Evolutionary conservation across 1,140 invertebrate species (phyloP).

Genomic region (Batillaria attramentaria): DNA sequence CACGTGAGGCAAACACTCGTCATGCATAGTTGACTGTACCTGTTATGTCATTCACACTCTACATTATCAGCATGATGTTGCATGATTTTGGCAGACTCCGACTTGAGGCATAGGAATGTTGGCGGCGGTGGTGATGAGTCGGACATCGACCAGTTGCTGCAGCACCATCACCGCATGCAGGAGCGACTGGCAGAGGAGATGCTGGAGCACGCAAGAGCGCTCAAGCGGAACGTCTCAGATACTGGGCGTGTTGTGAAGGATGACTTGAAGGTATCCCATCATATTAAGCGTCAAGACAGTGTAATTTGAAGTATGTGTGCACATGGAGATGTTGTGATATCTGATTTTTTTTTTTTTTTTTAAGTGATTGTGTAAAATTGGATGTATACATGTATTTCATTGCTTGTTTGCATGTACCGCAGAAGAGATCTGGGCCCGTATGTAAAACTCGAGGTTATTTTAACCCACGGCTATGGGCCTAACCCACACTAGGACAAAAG

Average conservation of each 20-base stretch:
- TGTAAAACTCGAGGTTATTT: too few species aligned
- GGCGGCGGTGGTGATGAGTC: slow-evolving; percentile 66
- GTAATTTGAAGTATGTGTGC: too few species aligned
- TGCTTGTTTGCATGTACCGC: background rate
- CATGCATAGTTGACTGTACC: too few species aligned
- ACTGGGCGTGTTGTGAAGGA: slow-evolving; percentile 87
- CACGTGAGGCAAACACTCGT: too few species aligned
- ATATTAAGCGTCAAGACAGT: background rate
- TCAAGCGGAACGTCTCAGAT: slow-evolving; percentile 90
- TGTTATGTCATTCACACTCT: too few species aligned
- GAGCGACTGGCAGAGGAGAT: slow-evolving; percentile 95
- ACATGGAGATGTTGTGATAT: too few species aligned
- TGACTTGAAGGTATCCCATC: slow-evolving; percentile 81
- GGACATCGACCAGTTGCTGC: slow-evolving; percentile 86
- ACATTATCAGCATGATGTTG: too few species aligned
- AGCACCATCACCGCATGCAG: slow-evolving; percentile 89
- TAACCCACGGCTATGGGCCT: too few species aligned
- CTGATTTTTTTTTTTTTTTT: slow-evolving; percentile 6
- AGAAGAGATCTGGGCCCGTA: too few species aligned
- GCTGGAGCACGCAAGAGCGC: slow-evolving; percentile 86
- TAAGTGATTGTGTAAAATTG: background rate
- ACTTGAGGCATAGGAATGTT: too few species aligned
- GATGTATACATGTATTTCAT: background rate
- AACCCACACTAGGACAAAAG: too few species aligned
- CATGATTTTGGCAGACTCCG: too few species aligned